Evolutionary conservation across 2,888 invertebrate genomes (phyloP).

Genomic region (Drosophila algonquin): DNA sequence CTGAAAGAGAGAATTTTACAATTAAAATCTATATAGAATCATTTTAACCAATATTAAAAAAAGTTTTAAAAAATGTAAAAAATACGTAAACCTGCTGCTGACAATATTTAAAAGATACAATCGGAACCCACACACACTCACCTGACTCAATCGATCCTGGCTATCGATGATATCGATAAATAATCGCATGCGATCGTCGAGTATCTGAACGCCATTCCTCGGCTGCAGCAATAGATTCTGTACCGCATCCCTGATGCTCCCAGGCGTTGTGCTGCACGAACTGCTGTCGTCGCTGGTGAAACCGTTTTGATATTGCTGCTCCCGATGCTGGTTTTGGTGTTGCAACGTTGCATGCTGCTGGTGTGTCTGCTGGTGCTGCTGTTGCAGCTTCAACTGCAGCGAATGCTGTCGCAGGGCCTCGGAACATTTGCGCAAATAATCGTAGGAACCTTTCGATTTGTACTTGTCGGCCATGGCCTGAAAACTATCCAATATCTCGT

Average conservation of each 20-base stretch:
- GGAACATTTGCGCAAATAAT: slow-evolving; percentile 84
- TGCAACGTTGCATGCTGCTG: slow-evolving; percentile 39
- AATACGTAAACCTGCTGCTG: slow-evolving; percentile 44
- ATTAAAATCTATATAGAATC: not conserved
- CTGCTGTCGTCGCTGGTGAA: slow-evolving; percentile 81
- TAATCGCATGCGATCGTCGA: slow-evolving; percentile 90
- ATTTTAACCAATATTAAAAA: not conserved
- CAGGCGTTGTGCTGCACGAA: slow-evolving; percentile 85
- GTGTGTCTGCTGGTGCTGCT: slow-evolving; percentile 70
- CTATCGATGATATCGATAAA: slow-evolving; percentile 93
- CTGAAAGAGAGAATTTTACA: slow-evolving; percentile 39
- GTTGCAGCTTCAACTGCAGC: slow-evolving; percentile 80
- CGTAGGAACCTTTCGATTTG: slow-evolving; percentile 83
- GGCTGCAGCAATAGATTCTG: slow-evolving; percentile 88
- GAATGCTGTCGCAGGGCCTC: slow-evolving; percentile 83
- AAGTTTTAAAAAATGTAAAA: no score
- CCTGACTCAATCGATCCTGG: slow-evolving; percentile 92
- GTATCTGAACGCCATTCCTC: slow-evolving; percentile 90
- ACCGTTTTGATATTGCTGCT: slow-evolving; percentile 59
- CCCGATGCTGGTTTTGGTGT: slow-evolving; percentile 39
- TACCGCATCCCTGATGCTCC: slow-evolving; percentile 89
- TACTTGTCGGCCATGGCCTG: slow-evolving; percentile 84
- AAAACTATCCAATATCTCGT: slow-evolving; percentile 84
- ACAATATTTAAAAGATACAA: slow-evolving; percentile 3
- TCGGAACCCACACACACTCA: slow-evolving; percentile 80